phyloP scores from a whole-genome alignment of 2,797 vertebrate species.

The Hypotaenidia philippensis region DNA sequence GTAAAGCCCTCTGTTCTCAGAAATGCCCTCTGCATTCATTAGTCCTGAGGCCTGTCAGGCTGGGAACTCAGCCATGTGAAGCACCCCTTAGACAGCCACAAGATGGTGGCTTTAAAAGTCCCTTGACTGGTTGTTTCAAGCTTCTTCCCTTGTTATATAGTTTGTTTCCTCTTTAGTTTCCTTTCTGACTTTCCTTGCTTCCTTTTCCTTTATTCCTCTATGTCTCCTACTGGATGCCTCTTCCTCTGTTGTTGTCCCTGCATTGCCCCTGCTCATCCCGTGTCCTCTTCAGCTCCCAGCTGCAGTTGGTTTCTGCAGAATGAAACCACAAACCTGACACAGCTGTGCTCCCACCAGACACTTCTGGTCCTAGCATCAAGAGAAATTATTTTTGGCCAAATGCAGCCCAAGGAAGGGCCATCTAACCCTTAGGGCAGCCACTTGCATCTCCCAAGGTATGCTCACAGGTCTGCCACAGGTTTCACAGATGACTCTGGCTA shows the following conservation, averaged over 20 bases:
- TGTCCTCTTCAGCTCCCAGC: background rate
- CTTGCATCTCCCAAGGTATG: background rate
- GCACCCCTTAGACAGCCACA: background rate
- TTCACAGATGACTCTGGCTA: background rate
- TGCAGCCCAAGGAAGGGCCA: background rate
- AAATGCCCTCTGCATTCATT: background rate
- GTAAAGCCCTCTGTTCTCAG: background rate
- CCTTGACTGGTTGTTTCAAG: background rate
- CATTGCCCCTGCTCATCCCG: background rate
- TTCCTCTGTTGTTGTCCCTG: background rate
- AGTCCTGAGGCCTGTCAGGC: background rate
- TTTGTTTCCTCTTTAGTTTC: background rate
- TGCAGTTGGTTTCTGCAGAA: background rate
- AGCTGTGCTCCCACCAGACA: background rate
- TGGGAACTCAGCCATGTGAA: background rate
- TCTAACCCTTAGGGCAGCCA: background rate
- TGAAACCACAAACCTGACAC: accelerated
- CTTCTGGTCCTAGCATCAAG: background rate
- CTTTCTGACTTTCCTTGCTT: background rate
- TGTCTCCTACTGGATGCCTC: background rate
- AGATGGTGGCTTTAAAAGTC: background rate
- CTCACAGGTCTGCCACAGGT: background rate
- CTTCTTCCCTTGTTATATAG: background rate
- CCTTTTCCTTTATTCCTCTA: background rate
- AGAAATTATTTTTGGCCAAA: background rate